Conservation (phyloP, 1,140 invertebrate genomes). For the Eulimnadia texana region DNA sequence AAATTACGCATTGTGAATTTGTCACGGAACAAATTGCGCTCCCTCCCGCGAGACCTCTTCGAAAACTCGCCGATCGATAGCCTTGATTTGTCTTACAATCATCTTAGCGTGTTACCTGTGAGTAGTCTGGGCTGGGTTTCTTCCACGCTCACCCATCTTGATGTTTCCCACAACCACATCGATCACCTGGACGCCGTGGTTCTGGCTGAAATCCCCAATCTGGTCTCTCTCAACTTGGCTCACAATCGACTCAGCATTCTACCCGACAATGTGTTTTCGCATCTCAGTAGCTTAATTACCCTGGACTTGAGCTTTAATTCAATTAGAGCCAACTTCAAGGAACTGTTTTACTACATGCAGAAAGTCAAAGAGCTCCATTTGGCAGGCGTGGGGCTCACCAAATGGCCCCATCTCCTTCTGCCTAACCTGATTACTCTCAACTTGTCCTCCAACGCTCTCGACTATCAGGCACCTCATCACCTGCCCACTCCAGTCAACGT, state of each 20-base stretch:
- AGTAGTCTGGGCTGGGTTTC: constrained; percentile 20
- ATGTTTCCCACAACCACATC: constrained; percentile 61
- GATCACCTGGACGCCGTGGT: constrained; percentile 76
- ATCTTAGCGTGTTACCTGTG: constrained; percentile 46
- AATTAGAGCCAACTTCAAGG: constrained; percentile 72
- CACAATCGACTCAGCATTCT: constrained; percentile 67
- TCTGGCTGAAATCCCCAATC: constrained; percentile 60
- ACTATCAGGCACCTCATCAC: constrained; percentile 3
- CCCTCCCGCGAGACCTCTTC: constrained; percentile 62
- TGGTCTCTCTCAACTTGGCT: constrained; percentile 56
- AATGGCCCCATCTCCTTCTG: constrained; percentile 52
- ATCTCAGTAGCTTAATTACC: constrained; percentile 55
- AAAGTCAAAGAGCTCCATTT: constrained; percentile 58
- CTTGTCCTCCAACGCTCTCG: constrained; percentile 55
- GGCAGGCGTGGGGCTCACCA: constrained; percentile 53
- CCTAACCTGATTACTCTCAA: constrained; percentile 55
- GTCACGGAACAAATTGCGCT: constrained; percentile 54
- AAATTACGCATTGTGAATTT: constrained; percentile 60
- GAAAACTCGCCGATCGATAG: constrained; percentile 59
- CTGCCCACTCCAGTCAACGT: constrained; percentile 3
- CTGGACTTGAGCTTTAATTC: constrained; percentile 66
- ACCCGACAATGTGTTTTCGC: constrained; percentile 75
- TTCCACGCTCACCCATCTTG: constrained; percentile 32
- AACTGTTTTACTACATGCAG: constrained; percentile 73
- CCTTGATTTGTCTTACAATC: constrained; percentile 62